Evolutionary conservation across 2,888 invertebrate genomes (phyloP).

Genomic region (Steinernema carpocapsae): DNA sequence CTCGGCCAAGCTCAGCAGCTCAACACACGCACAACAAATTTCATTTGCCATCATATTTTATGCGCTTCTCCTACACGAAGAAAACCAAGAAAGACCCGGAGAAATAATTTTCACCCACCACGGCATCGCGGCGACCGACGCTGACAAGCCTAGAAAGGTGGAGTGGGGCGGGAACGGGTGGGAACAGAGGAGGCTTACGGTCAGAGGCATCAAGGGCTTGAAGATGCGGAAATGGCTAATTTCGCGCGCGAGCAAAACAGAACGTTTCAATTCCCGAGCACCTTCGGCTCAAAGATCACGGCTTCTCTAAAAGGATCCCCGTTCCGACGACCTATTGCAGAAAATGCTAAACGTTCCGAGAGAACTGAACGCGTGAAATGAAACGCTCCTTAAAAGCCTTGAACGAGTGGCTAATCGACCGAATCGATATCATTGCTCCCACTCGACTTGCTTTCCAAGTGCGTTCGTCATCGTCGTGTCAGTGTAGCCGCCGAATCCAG

Average conservation of each 20-base stretch:
- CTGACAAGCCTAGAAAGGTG: no score
- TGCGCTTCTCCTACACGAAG: constrained; percentile 1
- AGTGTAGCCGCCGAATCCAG: no score
- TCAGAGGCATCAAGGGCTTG: not conserved
- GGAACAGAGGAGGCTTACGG: no score
- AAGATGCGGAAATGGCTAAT: not conserved
- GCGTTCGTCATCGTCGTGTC: not conserved
- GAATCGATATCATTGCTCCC: constrained; percentile 3
- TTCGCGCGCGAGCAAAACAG: not conserved
- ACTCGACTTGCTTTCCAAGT: not conserved
- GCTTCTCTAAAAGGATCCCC: not conserved
- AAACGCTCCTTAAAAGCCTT: not conserved
- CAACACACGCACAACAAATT: constrained; percentile 17
- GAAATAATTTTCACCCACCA: not conserved
- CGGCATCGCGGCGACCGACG: not conserved
- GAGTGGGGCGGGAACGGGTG: no score
- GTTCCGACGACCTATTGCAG: not conserved
- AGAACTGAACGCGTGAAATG: constrained; percentile 10
- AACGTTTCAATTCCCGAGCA: constrained; percentile 8
- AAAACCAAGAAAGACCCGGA: not conserved
- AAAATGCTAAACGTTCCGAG: not conserved
- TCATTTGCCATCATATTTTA: constrained; percentile 25
- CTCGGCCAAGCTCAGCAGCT: no score
- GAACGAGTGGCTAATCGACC: constrained; percentile 18
- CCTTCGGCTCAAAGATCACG: not conserved